These are phyloP conservation scores for Novumbra hubbsi DNA, from an alignment of 2,797 vertebrate genomes.

Conservation along the genomic window DNA sequence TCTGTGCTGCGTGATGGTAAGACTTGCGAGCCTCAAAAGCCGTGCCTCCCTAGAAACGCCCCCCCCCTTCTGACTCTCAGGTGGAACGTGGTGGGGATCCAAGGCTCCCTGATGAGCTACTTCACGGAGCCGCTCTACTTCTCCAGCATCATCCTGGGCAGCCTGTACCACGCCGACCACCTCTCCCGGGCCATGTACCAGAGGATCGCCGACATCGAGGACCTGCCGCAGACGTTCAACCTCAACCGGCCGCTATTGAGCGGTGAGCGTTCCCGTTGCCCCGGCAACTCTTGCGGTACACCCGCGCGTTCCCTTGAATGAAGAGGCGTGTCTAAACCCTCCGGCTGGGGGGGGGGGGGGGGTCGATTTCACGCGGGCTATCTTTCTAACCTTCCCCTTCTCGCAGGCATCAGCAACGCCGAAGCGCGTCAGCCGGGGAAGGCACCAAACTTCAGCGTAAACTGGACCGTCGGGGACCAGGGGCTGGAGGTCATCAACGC, in stretches of 20 bases:
- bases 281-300: not conserved
- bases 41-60: not conserved
- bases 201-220: slow-evolving; percentile 85
- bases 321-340: not conserved
- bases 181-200: slow-evolving; percentile 93
- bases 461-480: slow-evolving; percentile 88
- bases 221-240: slow-evolving; percentile 79
- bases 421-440: slow-evolving; percentile 92
- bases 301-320: not conserved
- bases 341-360: no score
- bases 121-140: slow-evolving; percentile 92
- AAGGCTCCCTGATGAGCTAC: slow-evolving; percentile 91
- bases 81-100: slow-evolving; percentile 93
- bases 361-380: not conserved
- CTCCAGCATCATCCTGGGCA: slow-evolving; percentile 94
- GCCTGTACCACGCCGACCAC: slow-evolving; percentile 93
- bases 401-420: slow-evolving; percentile 87
- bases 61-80: slow-evolving; percentile 56
- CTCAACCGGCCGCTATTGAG: slow-evolving; percentile 92
- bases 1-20: not conserved
- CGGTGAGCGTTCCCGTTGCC: slow-evolving; percentile 76
- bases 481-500: slow-evolving; percentile 87
- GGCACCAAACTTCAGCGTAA: slow-evolving; percentile 92
- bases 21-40: not conserved
- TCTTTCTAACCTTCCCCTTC: not conserved